phyloP scores from a whole-genome alignment of 2,797 vertebrate species.

The Hydrocynus forskahlii region DNA sequence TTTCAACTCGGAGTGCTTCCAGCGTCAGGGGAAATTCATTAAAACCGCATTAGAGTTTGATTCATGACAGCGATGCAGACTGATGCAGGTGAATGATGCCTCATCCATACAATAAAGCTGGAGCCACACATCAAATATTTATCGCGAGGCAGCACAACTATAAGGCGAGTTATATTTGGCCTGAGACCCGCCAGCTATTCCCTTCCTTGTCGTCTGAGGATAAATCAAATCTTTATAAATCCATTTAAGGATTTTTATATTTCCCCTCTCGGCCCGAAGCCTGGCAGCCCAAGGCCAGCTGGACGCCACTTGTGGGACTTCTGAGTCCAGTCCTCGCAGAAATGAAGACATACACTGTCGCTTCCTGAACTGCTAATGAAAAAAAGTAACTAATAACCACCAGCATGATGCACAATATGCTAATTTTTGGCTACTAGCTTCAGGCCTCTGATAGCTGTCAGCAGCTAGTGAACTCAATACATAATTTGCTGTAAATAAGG shows the following conservation, averaged over 20 bases:
- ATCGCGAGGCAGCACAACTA: constrained; percentile 46
- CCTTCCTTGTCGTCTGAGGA: constrained; percentile 50
- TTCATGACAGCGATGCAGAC: constrained; percentile 18
- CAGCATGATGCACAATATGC: background rate
- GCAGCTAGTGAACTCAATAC: too few relatives aligned
- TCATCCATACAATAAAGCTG: constrained; percentile 35
- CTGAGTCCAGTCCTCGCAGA: constrained; percentile 10
- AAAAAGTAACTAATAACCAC: too few relatives aligned
- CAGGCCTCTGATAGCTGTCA: background rate
- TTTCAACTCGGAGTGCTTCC: constrained; percentile 36
- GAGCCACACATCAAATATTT: constrained; percentile 35
- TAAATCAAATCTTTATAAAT: constrained; percentile 62
- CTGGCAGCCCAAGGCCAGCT: constrained; percentile 53
- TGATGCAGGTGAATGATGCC: constrained; percentile 38
- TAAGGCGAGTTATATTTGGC: constrained; percentile 55
- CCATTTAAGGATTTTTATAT: constrained; percentile 56
- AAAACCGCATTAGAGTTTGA: constrained; percentile 34
- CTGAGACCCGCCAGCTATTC: constrained; percentile 47
- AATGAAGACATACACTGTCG: constrained; percentile 23
- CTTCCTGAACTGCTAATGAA: too few relatives aligned
- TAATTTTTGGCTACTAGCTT: background rate
- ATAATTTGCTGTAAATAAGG: too few relatives aligned
- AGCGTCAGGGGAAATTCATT: constrained; percentile 37
- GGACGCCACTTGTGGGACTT: constrained; percentile 38
- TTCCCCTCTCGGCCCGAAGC: constrained; percentile 39